phyloP scores from a whole-genome alignment of 2,113 vertebrate genomes.

The Anarhynchus alexandrinus region DNA sequence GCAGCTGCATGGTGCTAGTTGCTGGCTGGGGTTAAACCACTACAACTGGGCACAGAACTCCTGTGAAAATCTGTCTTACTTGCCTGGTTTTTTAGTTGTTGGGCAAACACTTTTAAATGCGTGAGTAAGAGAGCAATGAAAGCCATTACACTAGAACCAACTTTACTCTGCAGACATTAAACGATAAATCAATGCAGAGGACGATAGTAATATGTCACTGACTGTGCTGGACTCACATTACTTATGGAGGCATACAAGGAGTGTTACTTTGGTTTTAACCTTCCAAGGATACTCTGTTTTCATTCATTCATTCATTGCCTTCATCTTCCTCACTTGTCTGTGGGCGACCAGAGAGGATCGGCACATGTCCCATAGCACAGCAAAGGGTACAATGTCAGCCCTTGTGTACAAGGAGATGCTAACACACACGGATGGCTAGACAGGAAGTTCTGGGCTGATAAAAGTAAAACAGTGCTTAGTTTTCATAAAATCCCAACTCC shows the following conservation, averaged over 20 bases:
- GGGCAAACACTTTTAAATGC: background rate
- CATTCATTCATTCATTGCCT: background rate
- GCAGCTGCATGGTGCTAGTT: background rate
- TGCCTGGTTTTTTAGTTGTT: background rate
- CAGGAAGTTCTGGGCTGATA: background rate
- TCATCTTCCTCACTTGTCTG: background rate
- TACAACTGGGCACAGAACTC: background rate
- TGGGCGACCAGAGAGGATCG: background rate
- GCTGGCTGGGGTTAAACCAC: background rate
- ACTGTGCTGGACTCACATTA: background rate
- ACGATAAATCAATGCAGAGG: background rate
- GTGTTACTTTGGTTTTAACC: background rate
- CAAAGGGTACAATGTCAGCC: background rate
- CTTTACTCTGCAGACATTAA: background rate
- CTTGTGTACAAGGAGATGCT: background rate
- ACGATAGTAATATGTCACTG: background rate
- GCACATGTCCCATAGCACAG: rapidly evolving
- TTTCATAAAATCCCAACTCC: background rate
- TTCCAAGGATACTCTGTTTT: background rate
- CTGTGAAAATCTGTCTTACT: background rate
- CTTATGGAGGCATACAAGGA: background rate
- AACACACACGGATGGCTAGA: rapidly evolving
- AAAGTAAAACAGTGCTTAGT: background rate
- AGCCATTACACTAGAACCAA: background rate
- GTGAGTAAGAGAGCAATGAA: background rate